phyloP scores from a whole-genome alignment of 1,140 invertebrate species.

The Bilobella aurantiaca region DNA sequence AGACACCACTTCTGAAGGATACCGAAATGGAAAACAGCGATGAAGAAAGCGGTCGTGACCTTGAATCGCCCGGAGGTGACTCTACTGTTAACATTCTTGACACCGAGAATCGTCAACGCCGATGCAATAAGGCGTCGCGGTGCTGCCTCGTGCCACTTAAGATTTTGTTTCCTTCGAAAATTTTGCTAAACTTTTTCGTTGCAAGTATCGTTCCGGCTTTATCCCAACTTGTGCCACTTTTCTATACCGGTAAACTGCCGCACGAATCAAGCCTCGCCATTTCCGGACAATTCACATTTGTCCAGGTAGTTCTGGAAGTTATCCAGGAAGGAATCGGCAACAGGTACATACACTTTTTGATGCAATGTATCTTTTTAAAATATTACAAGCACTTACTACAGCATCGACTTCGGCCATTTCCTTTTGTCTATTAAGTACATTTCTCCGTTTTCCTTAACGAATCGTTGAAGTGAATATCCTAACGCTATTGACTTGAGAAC shows the following conservation, averaged over 20 bases:
- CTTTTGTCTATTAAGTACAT: too few relatives aligned
- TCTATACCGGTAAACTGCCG: conserved; percentile 27
- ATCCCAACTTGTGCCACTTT: conserved; percentile 23
- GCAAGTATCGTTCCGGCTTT: conserved; percentile 17
- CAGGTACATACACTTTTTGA: not conserved
- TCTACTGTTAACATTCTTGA: not conserved
- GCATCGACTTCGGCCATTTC: too few relatives aligned
- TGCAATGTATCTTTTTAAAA: too few relatives aligned
- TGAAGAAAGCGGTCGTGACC: not conserved
- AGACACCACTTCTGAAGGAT: not conserved
- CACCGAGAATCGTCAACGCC: not conserved
- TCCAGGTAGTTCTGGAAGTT: conserved; percentile 19
- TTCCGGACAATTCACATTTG: conserved; percentile 22
- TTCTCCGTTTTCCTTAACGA: too few relatives aligned
- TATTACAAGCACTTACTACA: too few relatives aligned
- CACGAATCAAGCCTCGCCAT: conserved; percentile 20
- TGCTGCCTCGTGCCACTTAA: not conserved
- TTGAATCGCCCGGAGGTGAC: not conserved
- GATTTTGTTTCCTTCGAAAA: conserved; percentile 17
- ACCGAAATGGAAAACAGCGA: not conserved
- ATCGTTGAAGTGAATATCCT: too few relatives aligned
- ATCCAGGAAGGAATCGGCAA: conserved; percentile 29
- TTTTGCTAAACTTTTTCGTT: conserved; percentile 25
- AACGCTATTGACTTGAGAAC: too few relatives aligned
- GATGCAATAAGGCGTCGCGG: not conserved